Evolutionary conservation across 2,888 invertebrate species (phyloP).

Genomic region (Tigriopus californicus): DNA sequence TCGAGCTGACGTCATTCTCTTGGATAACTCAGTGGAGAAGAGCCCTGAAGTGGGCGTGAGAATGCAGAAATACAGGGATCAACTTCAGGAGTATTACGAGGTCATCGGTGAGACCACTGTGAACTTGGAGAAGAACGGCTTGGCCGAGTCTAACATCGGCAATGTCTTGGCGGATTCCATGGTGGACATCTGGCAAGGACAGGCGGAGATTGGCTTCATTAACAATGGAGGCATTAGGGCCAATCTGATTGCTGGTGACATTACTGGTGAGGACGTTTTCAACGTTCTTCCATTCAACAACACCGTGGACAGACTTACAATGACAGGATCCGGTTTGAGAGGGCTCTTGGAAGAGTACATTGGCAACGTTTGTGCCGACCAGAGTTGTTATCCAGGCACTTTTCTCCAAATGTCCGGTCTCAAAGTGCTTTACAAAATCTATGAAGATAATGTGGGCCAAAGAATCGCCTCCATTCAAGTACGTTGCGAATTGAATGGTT

Average conservation of each 20-base stretch:
- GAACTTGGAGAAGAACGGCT: not conserved
- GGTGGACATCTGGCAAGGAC: not conserved
- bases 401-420: constrained; percentile 6
- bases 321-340: not conserved
- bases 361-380: not conserved
- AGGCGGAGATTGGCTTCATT: not conserved
- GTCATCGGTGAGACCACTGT: not conserved
- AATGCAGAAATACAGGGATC: not conserved
- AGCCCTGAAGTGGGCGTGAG: not conserved
- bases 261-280: constrained; percentile 12
- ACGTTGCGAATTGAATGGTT: not conserved
- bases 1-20: not conserved
- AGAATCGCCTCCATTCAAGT: not conserved
- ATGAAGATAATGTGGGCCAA: not conserved
- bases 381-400: not conserved
- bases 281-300: constrained; percentile 7
- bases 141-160: constrained; percentile 5
- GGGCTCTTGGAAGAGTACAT: not conserved
- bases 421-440: not conserved
- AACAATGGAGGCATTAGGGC: constrained; percentile 14
- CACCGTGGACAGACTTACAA: not conserved
- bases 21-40: not conserved
- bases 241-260: constrained; percentile 1
- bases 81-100: not conserved
- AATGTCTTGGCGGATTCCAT: constrained; percentile 11